These are phyloP conservation scores for Drepanosiphum platanoidis DNA, from an alignment of 2,888 invertebrate species.

Conservation along the genomic window DNA sequence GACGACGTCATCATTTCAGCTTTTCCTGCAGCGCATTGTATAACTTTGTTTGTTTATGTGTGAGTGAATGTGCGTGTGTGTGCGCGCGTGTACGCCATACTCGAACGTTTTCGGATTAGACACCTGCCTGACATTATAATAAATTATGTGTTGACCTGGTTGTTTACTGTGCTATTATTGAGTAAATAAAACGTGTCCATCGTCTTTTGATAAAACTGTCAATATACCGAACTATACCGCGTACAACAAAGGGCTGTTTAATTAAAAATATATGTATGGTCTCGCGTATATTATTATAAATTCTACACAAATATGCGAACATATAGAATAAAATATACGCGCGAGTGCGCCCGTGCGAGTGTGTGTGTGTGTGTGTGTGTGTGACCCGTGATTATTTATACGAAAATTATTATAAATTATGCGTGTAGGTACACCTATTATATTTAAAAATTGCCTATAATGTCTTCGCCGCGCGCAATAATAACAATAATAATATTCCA, in stretches of 20 bases:
- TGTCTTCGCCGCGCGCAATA: neutral
- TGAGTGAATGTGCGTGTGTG: neutral
- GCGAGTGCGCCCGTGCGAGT: neutral
- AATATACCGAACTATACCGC: constrained; percentile 27
- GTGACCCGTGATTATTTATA: constrained; percentile 31
- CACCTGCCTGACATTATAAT: constrained; percentile 55
- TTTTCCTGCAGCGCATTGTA: neutral
- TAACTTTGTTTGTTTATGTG: neutral
- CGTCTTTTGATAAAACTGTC: constrained; percentile 61
- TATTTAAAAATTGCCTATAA: constrained; percentile 9
- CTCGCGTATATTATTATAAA: constrained; percentile 3
- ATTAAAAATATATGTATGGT: constrained; percentile 54
- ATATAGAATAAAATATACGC: neutral
- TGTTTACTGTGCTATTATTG: constrained; percentile 55
- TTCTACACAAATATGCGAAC: constrained; percentile 41
- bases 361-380: too few species aligned
- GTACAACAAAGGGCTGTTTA: constrained; percentile 39
- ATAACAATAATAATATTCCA: neutral
- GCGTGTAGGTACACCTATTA: constrained; percentile 1
- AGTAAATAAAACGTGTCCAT: constrained; percentile 58
- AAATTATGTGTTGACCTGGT: constrained; percentile 55
- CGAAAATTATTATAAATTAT: constrained; percentile 27
- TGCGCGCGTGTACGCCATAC: neutral
- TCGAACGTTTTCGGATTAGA: constrained; percentile 54
- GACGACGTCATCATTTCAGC: neutral